Evolutionary conservation across 2,797 vertebrate genomes (phyloP), one percentile per base, ranked within the genome.

Genomic region (Aselliscus stoliczkanus): DNA sequence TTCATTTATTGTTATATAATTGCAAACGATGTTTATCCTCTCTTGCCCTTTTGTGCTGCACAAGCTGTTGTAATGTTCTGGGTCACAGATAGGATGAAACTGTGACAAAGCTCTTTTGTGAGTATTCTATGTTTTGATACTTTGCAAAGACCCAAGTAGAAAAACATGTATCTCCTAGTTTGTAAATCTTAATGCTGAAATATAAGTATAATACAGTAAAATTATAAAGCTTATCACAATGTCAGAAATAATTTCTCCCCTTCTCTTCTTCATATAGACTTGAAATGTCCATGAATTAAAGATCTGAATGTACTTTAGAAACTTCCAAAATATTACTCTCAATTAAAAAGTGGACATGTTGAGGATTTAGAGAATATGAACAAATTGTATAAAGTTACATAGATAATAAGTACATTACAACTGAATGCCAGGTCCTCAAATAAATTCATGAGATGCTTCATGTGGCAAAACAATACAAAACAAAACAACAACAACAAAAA

Each of bases 1-100:
- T 97, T 98, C 72, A 95, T 98, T 98, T 98, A 79, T 96, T 97
- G 50, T 77, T 96, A 91, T 96, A 97, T 97, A 97, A 98, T 98
- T 98, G 90, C 29, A 77, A 94, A 97, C 4, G 88, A 93, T 94
- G 34, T 97, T 98, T 97, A 97, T 97, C 82, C 52, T 94, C 97
- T 97, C 93, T 97, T 97, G n/a, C 73, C 96, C 90, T 75, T 97
- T 97, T 94, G 94, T 94, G 94, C 96, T 94, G 62, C 54, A 94
- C 37, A 88, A 95, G 47, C 85, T 97, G 95, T 95, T 97, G 21
- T 73, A 96, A 96, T 93, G 75, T 97, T 97, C 69, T 56, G 89
- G 96, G 95, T 98, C 97, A 98, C 42, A 97, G 72, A 90, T 52
- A 89, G 64, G 96, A 67, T 97, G 76, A 69, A 97, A 91, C 12